phyloP scores from a whole-genome alignment of 2,113 vertebrate genomes.

The Oxygymnocypris stewartii region DNA sequence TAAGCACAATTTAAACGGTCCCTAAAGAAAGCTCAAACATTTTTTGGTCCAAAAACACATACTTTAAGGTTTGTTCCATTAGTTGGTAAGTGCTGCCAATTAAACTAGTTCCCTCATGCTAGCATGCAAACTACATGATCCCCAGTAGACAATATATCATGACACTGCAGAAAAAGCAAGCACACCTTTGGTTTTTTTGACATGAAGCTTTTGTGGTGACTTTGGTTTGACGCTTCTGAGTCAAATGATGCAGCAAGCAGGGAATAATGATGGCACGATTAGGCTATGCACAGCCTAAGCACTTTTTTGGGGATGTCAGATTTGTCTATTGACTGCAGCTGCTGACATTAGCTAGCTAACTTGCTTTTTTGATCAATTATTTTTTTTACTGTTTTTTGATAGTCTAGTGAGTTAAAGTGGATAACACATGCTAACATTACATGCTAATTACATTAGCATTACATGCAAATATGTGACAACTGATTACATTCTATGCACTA shows the following conservation, averaged over 20 bases:
- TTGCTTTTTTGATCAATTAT: background rate
- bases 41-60: background rate
- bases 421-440: background rate
- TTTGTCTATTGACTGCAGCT: background rate
- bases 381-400: background rate
- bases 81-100: background rate
- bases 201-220: conserved; percentile 7
- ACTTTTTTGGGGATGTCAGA: background rate
- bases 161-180: background rate
- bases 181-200: background rate
- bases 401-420: background rate
- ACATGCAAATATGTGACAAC: background rate
- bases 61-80: background rate
- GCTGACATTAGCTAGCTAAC: background rate
- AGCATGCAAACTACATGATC: background rate
- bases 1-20: background rate
- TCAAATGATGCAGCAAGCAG: background rate
- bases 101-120: background rate
- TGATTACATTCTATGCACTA: no score
- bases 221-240: background rate
- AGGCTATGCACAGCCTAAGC: background rate
- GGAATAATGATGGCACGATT: background rate
- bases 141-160: background rate
- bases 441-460: no score
- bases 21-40: background rate